phyloP scores from a whole-genome alignment of 2,888 invertebrate species.

The Philonicus albiceps region DNA sequence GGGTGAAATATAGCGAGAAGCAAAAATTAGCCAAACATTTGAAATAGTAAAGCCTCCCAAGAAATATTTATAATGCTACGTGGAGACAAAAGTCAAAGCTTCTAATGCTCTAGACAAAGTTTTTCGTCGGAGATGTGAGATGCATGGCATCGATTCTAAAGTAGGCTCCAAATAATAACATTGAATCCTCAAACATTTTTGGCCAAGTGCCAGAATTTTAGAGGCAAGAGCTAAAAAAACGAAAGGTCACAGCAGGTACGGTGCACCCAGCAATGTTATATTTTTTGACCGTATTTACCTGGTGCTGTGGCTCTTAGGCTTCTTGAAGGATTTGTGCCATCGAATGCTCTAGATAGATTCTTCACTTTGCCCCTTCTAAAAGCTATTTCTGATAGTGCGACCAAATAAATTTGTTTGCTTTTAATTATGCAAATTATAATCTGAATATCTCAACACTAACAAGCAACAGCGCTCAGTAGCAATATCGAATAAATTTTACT shows the following conservation, averaged over 20 bases:
- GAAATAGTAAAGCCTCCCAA: slow-evolving; percentile 32
- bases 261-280: slow-evolving; percentile 4
- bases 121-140: slow-evolving; percentile 3
- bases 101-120: slow-evolving; percentile 32
- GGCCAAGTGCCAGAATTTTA: slow-evolving; percentile 22
- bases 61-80: slow-evolving; percentile 41
- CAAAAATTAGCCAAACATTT: slow-evolving; percentile 31
- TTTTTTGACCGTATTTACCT: background rate
- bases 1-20: slow-evolving; percentile 23
- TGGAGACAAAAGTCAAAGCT: slow-evolving; percentile 41
- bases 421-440: slow-evolving; percentile 25
- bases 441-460: background rate
- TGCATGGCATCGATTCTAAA: background rate
- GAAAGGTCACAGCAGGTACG: background rate
- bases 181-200: slow-evolving; percentile 41
- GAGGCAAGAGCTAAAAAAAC: background rate
- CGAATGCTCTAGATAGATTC: background rate
- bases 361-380: background rate
- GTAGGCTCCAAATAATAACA: slow-evolving; percentile 43
- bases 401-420: slow-evolving; percentile 32
- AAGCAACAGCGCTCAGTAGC: background rate
- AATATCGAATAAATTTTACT: background rate
- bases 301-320: background rate
- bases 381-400: slow-evolving; percentile 20
- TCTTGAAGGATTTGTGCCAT: slow-evolving; percentile 1